Base-by-base conservation (phyloP, 2,797 vertebrate species). In the Tapera naevia region DNA sequence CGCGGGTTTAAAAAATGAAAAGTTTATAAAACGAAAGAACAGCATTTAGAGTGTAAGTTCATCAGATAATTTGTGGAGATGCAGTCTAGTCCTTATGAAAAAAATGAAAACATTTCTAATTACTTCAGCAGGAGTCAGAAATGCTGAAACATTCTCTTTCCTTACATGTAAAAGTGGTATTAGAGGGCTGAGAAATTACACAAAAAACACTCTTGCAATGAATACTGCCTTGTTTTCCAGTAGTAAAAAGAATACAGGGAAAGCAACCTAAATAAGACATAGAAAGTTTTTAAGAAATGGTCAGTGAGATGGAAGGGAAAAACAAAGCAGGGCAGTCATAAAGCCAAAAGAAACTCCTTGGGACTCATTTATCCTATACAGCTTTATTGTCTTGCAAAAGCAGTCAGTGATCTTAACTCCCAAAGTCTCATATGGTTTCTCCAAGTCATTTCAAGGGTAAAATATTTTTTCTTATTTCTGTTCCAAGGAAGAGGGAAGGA, bases 381-480 rank as follows among this genome's bases (percentile, higher is more conserved):
- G 24, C 19, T 69, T 79, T 88, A 57, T 73, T 73, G 57, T 33
- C 50, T 79, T 54, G 28, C 88, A 89, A 79, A 91, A 86, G 15
- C 45, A 72, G 43, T 13, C 41, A 50, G 56, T 46, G 65, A 46
- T 66, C 23, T 86, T 69, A 76, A 60, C 39, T 84, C 70, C 33
- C 43, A 58, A 78, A 95, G 53, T 41, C 80, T 92, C 80, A 70
- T 41, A 30, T 90, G 41, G 37, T 71, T 88, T 91, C 66, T 62
- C 25, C 32, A 88, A 78, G 33, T 45, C 17, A 79, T 89, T 91
- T 89, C 66, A 76, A 84, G 39, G 37, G 39, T 88, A 86, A 96
- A 88, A 67, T 73, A 73, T 50, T 80, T 92, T 70, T 90, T 74
- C n/a, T 75, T 17, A 48, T 70, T 91, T 91, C 71, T 86, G 39